Evolutionary conservation across 2,113 vertebrate genomes (phyloP).

Genomic region (Cavia aperea): DNA sequence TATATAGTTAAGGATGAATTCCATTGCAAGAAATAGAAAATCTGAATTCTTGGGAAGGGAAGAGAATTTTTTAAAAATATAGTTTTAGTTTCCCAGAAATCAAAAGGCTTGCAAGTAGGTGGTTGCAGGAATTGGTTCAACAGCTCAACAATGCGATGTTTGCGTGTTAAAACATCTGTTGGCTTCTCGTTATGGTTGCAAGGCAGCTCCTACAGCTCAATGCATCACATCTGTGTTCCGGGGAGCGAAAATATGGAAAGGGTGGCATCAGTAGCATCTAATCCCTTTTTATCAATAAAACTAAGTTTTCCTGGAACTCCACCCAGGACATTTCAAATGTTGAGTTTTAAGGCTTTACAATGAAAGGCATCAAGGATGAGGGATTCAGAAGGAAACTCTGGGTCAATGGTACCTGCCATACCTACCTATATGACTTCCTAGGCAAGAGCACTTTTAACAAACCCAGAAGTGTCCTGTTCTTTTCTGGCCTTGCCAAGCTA

Average conservation of each 20-base stretch:
- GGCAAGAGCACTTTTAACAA: not conserved
- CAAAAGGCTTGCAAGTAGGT: conserved; percentile 26
- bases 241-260: not conserved
- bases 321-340: not conserved
- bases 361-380: not conserved
- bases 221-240: conserved; percentile 13
- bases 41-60: not conserved
- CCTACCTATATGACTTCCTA: not conserved
- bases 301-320: not conserved
- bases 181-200: conserved; percentile 16
- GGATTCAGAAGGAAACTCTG: not conserved
- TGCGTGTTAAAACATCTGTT: not conserved
- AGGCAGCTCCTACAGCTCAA: not conserved
- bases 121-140: not conserved
- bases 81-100: not conserved
- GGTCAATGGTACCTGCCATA: not conserved
- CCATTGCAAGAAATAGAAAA: not conserved
- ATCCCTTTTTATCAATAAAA: not conserved
- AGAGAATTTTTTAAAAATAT: not conserved
- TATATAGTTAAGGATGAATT: not conserved
- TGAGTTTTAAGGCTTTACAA: conserved; percentile 15
- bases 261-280: not conserved
- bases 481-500: not conserved
- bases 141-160: not conserved
- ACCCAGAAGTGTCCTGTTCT: not conserved